These are phyloP conservation scores for Pipa parva DNA, from an alignment of 2,113 vertebrate species.

Conservation along the genomic window DNA sequence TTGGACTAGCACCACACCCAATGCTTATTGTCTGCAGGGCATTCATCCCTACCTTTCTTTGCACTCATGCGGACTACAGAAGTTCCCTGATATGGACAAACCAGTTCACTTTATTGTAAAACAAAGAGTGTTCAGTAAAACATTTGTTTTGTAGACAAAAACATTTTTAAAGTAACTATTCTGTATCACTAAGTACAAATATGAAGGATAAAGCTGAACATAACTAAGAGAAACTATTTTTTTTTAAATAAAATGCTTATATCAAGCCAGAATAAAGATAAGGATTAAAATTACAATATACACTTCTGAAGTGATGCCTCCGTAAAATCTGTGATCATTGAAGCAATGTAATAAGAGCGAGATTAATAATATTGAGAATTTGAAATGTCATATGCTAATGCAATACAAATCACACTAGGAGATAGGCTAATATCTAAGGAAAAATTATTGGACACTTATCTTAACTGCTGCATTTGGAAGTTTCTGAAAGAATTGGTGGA, in stretches of 20 bases:
- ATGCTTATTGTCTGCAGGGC: no score
- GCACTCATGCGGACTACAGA: no score
- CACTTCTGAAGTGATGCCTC: slow-evolving; percentile 6
- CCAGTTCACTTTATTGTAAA: no score
- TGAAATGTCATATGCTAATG: slow-evolving; percentile 42
- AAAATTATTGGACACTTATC: slow-evolving; percentile 34
- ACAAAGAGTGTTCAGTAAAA: no score
- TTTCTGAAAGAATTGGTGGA: slow-evolving; percentile 13
- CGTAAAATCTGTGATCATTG: slow-evolving; percentile 25
- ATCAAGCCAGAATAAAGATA: slow-evolving; percentile 6
- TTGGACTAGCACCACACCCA: no score
- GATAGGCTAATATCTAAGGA: slow-evolving; percentile 24
- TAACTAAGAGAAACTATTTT: not conserved
- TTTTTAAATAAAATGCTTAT: not conserved
- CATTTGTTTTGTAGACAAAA: no score
- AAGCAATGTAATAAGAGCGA: slow-evolving; percentile 3
- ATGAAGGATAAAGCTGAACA: not conserved
- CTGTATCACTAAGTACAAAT: not conserved
- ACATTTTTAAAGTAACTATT: no score
- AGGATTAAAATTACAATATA: slow-evolving; percentile 3
- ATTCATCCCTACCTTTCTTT: no score
- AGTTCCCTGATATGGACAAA: no score
- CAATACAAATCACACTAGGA: slow-evolving; percentile 18
- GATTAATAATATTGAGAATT: slow-evolving; percentile 33
- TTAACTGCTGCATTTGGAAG: slow-evolving; percentile 31